Conservation (phyloP, 2,888 invertebrate species). For the Perizoma flavofasciatum region DNA sequence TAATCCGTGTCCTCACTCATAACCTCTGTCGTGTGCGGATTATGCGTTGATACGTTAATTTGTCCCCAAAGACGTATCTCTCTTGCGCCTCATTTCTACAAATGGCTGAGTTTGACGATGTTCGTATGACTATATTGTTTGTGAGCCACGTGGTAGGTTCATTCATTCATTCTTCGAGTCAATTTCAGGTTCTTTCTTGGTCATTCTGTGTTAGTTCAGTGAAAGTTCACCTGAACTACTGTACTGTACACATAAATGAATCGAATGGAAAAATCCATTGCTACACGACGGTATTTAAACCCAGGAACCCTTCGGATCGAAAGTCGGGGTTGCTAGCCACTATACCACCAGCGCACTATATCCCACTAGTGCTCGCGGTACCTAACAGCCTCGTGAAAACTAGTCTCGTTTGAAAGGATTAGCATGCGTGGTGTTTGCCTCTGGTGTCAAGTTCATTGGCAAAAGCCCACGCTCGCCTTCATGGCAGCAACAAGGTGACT, state of each 20-base stretch:
- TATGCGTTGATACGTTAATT: slow-evolving; percentile 37
- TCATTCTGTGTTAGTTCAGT: too few species aligned
- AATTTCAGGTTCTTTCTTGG: too few species aligned
- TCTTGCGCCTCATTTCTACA: slow-evolving; percentile 15
- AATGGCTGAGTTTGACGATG: slow-evolving; percentile 7
- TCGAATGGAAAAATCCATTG: too few species aligned
- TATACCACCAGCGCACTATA: too few species aligned
- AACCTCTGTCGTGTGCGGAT: slow-evolving; percentile 38
- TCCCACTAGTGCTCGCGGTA: neutral
- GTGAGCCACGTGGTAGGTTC: slow-evolving; percentile 4
- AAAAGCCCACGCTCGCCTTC: slow-evolving; percentile 72
- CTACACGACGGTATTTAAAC: too few species aligned
- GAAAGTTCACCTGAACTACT: too few species aligned
- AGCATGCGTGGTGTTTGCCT: slow-evolving; percentile 56
- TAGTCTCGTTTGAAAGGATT: slow-evolving; percentile 54
- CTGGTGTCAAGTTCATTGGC: slow-evolving; percentile 76
- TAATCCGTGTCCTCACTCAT: slow-evolving; percentile 36
- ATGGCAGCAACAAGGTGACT: slow-evolving; percentile 67
- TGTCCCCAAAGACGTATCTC: slow-evolving; percentile 24
- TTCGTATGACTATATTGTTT: neutral
- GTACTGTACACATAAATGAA: too few species aligned
- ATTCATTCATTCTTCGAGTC: too few species aligned
- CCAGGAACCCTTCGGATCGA: too few species aligned
- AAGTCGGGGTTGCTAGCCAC: too few species aligned
- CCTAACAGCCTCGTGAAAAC: slow-evolving; percentile 21